Conservation (phyloP, 1,140 invertebrate species). For the Drosophila grimshawi region DNA sequence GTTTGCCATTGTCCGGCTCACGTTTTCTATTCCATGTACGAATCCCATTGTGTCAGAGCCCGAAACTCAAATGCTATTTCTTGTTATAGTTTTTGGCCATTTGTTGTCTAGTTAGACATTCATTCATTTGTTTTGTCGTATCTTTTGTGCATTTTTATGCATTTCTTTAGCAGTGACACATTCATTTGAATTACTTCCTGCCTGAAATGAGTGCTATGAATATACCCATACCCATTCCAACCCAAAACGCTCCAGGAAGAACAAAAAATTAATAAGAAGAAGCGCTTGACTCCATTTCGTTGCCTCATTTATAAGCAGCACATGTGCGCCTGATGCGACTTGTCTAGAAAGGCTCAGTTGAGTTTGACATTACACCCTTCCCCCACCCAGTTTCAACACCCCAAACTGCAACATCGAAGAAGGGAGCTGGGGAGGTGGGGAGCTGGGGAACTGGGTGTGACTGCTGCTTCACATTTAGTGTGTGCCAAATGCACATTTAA, state of each 20-base stretch:
- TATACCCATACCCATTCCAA: constrained; percentile 1
- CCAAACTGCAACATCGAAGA: background rate
- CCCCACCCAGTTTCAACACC: constrained; percentile 28
- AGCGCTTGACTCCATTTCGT: constrained; percentile 53
- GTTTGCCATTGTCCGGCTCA: constrained; percentile 9
- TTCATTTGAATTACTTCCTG: constrained; percentile 71
- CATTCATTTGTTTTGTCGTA: constrained; percentile 29
- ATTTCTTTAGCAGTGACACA: constrained; percentile 55
- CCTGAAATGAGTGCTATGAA: constrained; percentile 31
- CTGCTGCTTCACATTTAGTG: constrained; percentile 66
- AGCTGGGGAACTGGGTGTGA: constrained; percentile 1
- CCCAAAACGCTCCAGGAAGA: background rate
- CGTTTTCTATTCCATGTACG: constrained; percentile 24
- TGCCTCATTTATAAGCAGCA: constrained; percentile 67
- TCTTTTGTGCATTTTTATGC: constrained; percentile 55
- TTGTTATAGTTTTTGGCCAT: constrained; percentile 25
- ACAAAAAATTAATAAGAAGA: constrained; percentile 8
- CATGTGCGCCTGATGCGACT: constrained; percentile 63
- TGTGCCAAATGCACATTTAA: constrained; percentile 83
- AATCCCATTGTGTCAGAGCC: constrained; percentile 31
- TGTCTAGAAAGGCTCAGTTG: constrained; percentile 59
- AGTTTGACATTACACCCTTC: background rate
- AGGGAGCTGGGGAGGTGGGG: background rate
- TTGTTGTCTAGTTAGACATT: constrained; percentile 41
- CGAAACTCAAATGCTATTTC: constrained; percentile 23